A percentile compares a stretch with the other conserved stretches of the same genome.
phyloP scores from a whole-genome alignment of 1,140 invertebrate species.

The Mamestra configurata region DNA sequence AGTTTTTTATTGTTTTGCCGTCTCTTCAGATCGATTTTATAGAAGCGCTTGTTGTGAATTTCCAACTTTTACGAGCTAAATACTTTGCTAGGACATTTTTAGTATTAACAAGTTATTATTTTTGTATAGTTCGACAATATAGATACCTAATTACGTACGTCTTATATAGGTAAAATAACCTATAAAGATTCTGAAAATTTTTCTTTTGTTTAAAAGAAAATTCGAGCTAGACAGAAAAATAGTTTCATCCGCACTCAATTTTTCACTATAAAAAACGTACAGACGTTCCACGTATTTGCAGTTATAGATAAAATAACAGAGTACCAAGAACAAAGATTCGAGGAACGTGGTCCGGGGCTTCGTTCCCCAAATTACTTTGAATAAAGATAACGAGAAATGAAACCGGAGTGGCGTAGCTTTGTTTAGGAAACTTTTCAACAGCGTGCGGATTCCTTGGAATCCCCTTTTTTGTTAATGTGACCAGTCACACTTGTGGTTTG shows the following conservation, averaged over 20 bases:
- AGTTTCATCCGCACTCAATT: background rate
- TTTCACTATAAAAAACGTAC: background rate
- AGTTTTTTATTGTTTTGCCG: background rate
- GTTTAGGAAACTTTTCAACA: conserved; percentile 50
- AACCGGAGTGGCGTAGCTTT: conserved; percentile 38
- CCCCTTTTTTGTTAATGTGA: conserved; percentile 5
- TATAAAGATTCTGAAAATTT: no score
- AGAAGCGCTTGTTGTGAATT: no score
- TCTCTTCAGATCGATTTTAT: no score
- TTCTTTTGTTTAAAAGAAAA: no score
- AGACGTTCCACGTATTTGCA: background rate
- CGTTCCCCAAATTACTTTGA: conserved; percentile 49
- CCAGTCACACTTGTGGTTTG: background rate
- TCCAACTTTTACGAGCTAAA: no score
- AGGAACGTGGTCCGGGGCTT: conserved; percentile 13
- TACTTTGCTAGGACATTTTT: no score
- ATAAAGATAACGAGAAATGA: conserved; percentile 53
- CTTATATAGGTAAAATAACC: no score
- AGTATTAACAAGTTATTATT: no score
- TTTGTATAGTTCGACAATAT: no score
- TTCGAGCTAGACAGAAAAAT: background rate
- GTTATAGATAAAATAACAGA: conserved; percentile 44
- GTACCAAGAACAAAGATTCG: conserved; percentile 43
- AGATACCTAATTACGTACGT: no score
- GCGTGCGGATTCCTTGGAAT: conserved; percentile 11